These are phyloP conservation scores for Heterodera filipjevi DNA, from an alignment of 2,888 invertebrate genomes.

Conservation along the genomic window DNA sequence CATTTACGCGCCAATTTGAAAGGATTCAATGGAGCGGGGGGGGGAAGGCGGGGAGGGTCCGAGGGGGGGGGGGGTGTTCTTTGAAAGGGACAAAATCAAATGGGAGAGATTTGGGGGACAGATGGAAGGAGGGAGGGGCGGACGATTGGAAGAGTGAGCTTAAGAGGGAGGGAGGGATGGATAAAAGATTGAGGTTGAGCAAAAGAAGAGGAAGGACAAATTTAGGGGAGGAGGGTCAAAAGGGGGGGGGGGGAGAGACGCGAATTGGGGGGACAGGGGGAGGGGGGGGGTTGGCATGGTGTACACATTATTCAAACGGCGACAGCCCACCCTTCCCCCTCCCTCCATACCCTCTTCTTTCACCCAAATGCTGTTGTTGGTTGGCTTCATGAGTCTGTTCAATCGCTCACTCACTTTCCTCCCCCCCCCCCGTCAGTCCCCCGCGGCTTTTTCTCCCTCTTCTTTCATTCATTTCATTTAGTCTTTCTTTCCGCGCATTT, in stretches of 20 bases:
- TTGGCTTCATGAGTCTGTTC: not conserved
- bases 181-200: not conserved
- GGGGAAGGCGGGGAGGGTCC: not conserved
- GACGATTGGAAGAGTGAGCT: not conserved
- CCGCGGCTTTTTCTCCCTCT: not conserved
- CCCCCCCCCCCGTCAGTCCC: not conserved
- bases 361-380: not conserved
- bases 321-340: not conserved
- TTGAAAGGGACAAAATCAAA: not conserved
- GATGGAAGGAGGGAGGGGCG: not conserved
- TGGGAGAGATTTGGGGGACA: not conserved
- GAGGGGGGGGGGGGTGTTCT: not conserved
- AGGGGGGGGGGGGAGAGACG: not conserved
- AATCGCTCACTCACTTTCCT: not conserved
- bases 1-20: conserved; percentile 2
- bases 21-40: not conserved
- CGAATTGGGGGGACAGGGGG: too few species aligned
- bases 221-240: not conserved
- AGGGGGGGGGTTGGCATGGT: not conserved
- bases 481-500: not conserved
- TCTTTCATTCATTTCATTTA: not conserved
- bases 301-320: not conserved
- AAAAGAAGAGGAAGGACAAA: not conserved
- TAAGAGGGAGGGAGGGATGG: not conserved
- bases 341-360: not conserved